phyloP scores from a whole-genome alignment of 2,888 invertebrate species.

The Eilema griseolum region DNA sequence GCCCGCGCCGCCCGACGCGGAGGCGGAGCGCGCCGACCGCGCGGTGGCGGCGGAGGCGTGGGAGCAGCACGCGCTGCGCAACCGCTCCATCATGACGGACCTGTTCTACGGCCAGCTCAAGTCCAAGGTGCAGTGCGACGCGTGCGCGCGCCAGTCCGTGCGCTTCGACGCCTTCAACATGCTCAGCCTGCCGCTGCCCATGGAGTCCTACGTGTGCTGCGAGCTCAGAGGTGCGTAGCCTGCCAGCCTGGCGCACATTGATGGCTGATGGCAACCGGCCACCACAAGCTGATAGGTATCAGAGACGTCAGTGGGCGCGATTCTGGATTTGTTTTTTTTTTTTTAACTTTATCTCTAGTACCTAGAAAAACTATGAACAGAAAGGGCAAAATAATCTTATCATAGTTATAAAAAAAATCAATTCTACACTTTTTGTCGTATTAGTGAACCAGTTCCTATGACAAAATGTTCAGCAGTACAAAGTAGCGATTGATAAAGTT shows the following conservation, averaged over 20 bases:
- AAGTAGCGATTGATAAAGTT: too few relatives aligned
- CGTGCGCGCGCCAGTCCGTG: slow-evolving; percentile 94
- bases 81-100: slow-evolving; percentile 95
- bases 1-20: slow-evolving; percentile 70
- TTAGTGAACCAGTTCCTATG: too few relatives aligned
- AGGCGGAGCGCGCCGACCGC: slow-evolving; percentile 87
- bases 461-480: too few relatives aligned
- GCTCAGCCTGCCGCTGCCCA: slow-evolving; percentile 95
- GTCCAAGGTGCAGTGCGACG: slow-evolving; percentile 94
- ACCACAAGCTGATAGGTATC: too few relatives aligned
- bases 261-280: too few relatives aligned
- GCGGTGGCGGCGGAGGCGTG: slow-evolving; percentile 92
- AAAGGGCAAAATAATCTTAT: too few relatives aligned
- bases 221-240: slow-evolving; percentile 89
- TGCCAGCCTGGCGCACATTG: background rate
- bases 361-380: too few relatives aligned
- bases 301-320: too few relatives aligned
- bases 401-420: too few relatives aligned
- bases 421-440: too few relatives aligned
- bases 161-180: slow-evolving; percentile 97
- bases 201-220: slow-evolving; percentile 93
- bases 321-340: too few relatives aligned
- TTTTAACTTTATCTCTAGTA: too few relatives aligned
- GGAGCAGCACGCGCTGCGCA: slow-evolving; percentile 93
- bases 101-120: slow-evolving; percentile 97